phyloP scores from a whole-genome alignment of 1,140 invertebrate species.

The Eupeodes corollae region DNA sequence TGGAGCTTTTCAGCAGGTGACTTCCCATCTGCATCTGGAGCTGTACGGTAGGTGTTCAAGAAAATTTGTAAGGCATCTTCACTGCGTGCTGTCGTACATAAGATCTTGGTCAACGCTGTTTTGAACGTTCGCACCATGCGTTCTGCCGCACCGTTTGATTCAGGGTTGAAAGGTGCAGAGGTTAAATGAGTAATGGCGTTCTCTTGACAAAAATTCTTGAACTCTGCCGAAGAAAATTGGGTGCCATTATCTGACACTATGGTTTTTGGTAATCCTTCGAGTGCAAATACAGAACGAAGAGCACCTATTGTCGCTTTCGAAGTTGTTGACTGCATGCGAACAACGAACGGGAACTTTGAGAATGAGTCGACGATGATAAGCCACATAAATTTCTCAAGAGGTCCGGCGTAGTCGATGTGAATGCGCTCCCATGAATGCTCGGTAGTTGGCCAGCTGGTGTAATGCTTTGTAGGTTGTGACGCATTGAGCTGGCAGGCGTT shows the following conservation, averaged over 20 bases:
- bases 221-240: background rate
- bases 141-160: too few species aligned
- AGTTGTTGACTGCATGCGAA: background rate
- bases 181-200: background rate
- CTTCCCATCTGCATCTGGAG: conserved; percentile 1
- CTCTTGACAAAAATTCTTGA: background rate
- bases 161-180: background rate
- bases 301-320: background rate
- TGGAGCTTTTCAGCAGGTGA: conserved; percentile 2
- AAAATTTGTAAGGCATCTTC: background rate
- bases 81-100: background rate
- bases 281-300: background rate
- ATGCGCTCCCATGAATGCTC: conserved; percentile 34
- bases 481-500: background rate
- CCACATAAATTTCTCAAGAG: conserved; percentile 29
- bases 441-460: background rate
- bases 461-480: background rate
- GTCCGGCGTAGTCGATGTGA: conserved; percentile 42
- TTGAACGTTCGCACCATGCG: background rate
- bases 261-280: background rate
- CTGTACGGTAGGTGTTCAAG: conserved; percentile 1
- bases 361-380: conserved; percentile 37
- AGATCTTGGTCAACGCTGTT: background rate
- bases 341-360: conserved; percentile 32
- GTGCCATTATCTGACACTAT: conserved; percentile 14